These are phyloP conservation scores for Pan paniscus DNA, from an alignment of 2,113 vertebrate genomes.

Conservation along the genomic window DNA sequence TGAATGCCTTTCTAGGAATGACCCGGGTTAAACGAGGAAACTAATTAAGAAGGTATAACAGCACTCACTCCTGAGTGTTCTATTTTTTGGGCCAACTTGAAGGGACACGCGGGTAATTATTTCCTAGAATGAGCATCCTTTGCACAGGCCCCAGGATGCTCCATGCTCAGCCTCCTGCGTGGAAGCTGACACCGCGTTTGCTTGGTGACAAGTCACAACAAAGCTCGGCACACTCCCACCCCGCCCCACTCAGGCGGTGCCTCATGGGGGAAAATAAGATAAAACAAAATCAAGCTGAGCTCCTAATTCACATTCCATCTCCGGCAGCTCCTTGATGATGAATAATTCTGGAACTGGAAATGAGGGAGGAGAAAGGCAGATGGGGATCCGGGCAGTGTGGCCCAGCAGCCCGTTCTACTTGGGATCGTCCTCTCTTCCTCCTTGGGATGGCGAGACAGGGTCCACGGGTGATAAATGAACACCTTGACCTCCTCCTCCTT, in stretches of 20 bases:
- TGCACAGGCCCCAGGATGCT: neutral
- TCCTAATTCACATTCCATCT: constrained; percentile 69
- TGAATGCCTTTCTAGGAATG: neutral
- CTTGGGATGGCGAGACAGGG: neutral
- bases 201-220: constrained; percentile 63
- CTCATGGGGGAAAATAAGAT: constrained; percentile 39
- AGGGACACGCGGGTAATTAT: constrained; percentile 55
- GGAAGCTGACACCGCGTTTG: neutral
- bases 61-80: neutral
- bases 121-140: constrained; percentile 61
- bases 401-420: accelerated
- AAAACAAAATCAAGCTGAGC: constrained; percentile 69
- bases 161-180: neutral
- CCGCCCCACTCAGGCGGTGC: neutral
- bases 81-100: constrained; percentile 29
- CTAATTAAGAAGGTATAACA: constrained; percentile 2
- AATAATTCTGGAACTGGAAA: constrained; percentile 64
- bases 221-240: neutral
- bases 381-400: neutral
- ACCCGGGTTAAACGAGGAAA: constrained; percentile 45
- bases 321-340: constrained; percentile 63
- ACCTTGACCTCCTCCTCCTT: neutral
- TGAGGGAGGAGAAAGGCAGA: neutral
- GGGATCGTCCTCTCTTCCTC: neutral
- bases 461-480: accelerated